phyloP scores from a whole-genome alignment of 2,888 invertebrate genomes.

The Ferdinandea cuprea region DNA sequence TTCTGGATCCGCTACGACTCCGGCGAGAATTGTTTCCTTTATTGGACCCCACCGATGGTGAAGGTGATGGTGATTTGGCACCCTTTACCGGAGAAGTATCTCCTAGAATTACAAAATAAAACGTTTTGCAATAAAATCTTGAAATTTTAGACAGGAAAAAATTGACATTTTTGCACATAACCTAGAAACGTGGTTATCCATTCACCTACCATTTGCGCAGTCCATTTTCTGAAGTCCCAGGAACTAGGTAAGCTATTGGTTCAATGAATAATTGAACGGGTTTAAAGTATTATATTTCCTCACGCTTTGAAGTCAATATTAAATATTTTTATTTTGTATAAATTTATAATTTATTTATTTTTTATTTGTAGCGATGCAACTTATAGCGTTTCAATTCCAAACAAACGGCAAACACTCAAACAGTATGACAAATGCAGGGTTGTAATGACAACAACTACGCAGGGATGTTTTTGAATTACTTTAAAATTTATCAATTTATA shows the following conservation, averaged over 20 bases:
- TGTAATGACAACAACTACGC: not conserved
- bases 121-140: not conserved
- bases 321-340: not conserved
- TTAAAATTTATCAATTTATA: too few relatives aligned
- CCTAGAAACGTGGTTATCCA: conserved; percentile 32
- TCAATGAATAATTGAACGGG: not conserved
- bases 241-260: conserved; percentile 20
- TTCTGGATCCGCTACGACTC: conserved; percentile 54
- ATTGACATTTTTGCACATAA: conserved; percentile 37
- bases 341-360: not conserved
- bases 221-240: conserved; percentile 52
- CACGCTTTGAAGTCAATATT: not conserved
- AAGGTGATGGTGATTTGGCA: conserved; percentile 64
- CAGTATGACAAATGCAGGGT: conserved; percentile 1
- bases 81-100: conserved; percentile 35
- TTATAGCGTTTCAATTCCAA: conserved; percentile 4
- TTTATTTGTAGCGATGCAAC: not conserved
- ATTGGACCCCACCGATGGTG: conserved; percentile 59
- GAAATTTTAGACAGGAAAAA: conserved; percentile 14
- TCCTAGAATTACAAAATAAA: conserved; percentile 32
- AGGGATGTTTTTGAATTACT: conserved; percentile 9
- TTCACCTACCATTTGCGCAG: conserved; percentile 60
- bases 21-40: conserved; percentile 41
- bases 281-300: not conserved
- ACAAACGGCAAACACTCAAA: conserved; percentile 7